These are phyloP conservation scores for Trichopria drosophilae DNA, from an alignment of 2,888 invertebrate genomes.

Conservation along the genomic window DNA sequence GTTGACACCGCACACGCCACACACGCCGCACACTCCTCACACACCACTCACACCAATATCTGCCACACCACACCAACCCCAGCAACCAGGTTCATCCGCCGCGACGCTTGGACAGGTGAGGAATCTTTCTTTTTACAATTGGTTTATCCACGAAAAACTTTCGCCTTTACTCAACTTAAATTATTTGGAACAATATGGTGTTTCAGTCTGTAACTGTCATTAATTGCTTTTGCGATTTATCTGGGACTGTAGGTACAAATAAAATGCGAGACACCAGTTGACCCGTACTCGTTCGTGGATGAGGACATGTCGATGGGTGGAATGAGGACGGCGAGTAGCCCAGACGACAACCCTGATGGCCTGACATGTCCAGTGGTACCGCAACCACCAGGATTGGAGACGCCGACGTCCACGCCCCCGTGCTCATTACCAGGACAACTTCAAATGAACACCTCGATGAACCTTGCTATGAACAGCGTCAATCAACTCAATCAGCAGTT, in stretches of 20 bases:
- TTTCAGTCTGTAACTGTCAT: too few species aligned
- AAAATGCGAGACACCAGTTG: constrained; percentile 68
- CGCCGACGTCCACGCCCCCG: constrained; percentile 52
- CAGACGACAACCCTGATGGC: constrained; percentile 51
- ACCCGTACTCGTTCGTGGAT: constrained; percentile 85
- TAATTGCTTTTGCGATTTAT: constrained; percentile 1
- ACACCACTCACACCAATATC: constrained; percentile 57
- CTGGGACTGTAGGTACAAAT: constrained; percentile 59
- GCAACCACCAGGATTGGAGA: constrained; percentile 48
- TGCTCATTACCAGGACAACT: constrained; percentile 43
- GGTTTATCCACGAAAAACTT: not conserved
- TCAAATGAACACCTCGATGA: constrained; percentile 52
- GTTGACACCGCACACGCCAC: constrained; percentile 57
- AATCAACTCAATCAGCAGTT: constrained; percentile 52
- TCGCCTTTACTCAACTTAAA: too few species aligned
- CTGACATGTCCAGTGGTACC: constrained; percentile 53
- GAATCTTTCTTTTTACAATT: constrained; percentile 13
- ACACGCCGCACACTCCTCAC: constrained; percentile 57
- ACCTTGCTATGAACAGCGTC: constrained; percentile 43
- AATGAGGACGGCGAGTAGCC: constrained; percentile 61
- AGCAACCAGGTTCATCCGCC: constrained; percentile 55
- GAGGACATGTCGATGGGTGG: constrained; percentile 71
- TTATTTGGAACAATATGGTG: too few species aligned
- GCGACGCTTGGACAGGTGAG: constrained; percentile 55
- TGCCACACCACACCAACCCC: constrained; percentile 57